phyloP scores from a whole-genome alignment of 2,797 vertebrate genomes.

The Hyperoplus immaculatus region DNA sequence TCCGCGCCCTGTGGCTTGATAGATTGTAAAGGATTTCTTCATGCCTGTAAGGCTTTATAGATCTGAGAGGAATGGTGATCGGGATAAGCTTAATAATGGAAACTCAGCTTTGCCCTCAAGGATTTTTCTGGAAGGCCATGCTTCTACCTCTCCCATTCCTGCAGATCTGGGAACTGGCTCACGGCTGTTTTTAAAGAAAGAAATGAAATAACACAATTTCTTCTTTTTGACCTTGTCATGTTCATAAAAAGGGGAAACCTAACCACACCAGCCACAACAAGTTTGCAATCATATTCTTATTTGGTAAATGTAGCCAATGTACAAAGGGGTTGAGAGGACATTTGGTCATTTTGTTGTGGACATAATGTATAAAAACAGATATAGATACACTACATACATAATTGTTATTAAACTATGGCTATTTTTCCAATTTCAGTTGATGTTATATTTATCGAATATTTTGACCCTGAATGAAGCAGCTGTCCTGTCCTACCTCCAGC shows the following conservation, averaged over 20 bases:
- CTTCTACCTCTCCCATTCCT: slow-evolving; percentile 65
- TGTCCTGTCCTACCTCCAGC: slow-evolving; percentile 83
- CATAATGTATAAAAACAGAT: slow-evolving; percentile 59
- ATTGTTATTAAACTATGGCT: slow-evolving; percentile 50
- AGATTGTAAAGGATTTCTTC: slow-evolving; percentile 37
- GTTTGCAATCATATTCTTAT: slow-evolving; percentile 24
- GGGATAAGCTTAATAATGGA: slow-evolving; percentile 36
- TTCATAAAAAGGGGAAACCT: slow-evolving; percentile 39
- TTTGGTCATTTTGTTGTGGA: slow-evolving; percentile 63
- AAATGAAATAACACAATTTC: slow-evolving; percentile 14
- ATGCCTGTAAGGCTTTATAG: slow-evolving; percentile 28
- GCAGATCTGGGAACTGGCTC: slow-evolving; percentile 57
- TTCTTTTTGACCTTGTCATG: slow-evolving; percentile 42
- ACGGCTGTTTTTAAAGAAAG: slow-evolving; percentile 53
- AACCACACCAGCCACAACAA: slow-evolving; percentile 23
- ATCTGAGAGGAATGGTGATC: slow-evolving; percentile 46
- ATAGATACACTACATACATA: slow-evolving; percentile 45
- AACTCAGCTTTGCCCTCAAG: slow-evolving; percentile 31
- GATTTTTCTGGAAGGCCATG: slow-evolving; percentile 42
- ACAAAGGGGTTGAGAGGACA: slow-evolving; percentile 21
- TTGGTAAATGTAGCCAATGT: slow-evolving; percentile 36
- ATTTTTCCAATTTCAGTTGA: slow-evolving; percentile 73
- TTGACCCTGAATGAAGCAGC: slow-evolving; percentile 67
- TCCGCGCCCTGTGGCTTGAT: slow-evolving; percentile 11
- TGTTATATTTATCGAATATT: slow-evolving; percentile 72